Conservation (phyloP, 2,113 vertebrate species). For the Axis porcinus region DNA sequence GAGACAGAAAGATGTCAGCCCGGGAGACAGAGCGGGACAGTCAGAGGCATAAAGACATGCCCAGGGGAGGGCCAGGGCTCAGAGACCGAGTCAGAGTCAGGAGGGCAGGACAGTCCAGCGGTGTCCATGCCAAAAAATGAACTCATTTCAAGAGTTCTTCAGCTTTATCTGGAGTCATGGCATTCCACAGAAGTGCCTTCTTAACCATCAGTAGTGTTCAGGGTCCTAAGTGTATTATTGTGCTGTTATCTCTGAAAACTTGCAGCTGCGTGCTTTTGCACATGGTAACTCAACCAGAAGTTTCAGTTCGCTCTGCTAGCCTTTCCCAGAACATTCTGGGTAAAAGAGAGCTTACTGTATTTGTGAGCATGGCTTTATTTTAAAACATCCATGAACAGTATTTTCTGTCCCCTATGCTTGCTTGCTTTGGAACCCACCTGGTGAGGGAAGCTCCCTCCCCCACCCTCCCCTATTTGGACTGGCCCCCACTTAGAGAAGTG, state of each 20-base stretch:
- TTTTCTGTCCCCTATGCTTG: not conserved
- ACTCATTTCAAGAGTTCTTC: not conserved
- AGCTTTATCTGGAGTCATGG: not conserved
- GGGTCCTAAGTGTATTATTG: not conserved
- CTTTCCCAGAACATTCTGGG: not conserved
- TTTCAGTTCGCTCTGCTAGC: not conserved
- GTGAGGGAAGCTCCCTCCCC: not conserved
- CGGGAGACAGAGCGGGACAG: fast-evolving
- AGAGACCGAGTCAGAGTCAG: not conserved
- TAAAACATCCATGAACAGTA: not conserved
- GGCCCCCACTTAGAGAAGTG: not conserved
- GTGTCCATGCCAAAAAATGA: not conserved
- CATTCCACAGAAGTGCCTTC: not conserved
- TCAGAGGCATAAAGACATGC: fast-evolving
- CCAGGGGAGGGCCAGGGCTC: not conserved
- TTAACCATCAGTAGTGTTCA: not conserved
- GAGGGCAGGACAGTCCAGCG: not conserved
- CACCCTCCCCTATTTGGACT: not conserved
- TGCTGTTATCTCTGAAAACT: not conserved
- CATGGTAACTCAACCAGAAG: not conserved
- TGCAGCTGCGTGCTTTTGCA: not conserved
- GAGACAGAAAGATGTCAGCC: not conserved
- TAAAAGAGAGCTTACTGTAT: not conserved
- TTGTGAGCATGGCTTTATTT: not conserved
- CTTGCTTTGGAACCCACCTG: not conserved